Conservation (phyloP, 2,113 vertebrate genomes). For the Tenrec ecaudatus region DNA sequence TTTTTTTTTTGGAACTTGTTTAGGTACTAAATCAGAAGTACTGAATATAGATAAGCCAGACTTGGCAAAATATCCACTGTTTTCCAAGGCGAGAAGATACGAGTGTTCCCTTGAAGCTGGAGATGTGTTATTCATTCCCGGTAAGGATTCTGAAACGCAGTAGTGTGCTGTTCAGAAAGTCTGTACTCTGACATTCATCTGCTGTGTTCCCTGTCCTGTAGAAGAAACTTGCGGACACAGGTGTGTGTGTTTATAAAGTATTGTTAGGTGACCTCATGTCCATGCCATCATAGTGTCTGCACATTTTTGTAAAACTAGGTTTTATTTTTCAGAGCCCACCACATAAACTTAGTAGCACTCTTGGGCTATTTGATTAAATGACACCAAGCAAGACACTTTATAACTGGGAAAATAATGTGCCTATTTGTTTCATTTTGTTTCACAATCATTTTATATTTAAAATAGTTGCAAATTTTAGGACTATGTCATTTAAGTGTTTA, state of each 20-base stretch:
- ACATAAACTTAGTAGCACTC: not conserved
- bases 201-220: not conserved
- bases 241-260: not conserved
- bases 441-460: constrained; percentile 18
- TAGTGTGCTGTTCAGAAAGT: constrained; percentile 39
- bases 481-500: constrained; percentile 15
- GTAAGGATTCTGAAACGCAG: constrained; percentile 83
- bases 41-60: constrained; percentile 95
- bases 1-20: constrained; percentile 74
- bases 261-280: not conserved
- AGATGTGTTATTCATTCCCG: constrained; percentile 97
- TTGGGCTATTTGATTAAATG: constrained; percentile 1
- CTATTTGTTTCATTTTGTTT: constrained; percentile 6
- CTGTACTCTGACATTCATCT: not conserved
- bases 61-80: constrained; percentile 93
- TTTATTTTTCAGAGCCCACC: constrained; percentile 36
- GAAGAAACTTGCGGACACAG: not conserved
- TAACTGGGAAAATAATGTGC: constrained; percentile 29
- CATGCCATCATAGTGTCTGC: not conserved
- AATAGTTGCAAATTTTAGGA: constrained; percentile 33
- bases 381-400: not conserved
- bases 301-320: constrained; percentile 38
- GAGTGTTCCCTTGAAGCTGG: constrained; percentile 94
- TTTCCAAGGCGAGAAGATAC: constrained; percentile 91
- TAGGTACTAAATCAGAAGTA: constrained; percentile 96